Evolutionary conservation across 2,113 vertebrate genomes (phyloP).

Genomic region (Lethenteron reissneri): DNA sequence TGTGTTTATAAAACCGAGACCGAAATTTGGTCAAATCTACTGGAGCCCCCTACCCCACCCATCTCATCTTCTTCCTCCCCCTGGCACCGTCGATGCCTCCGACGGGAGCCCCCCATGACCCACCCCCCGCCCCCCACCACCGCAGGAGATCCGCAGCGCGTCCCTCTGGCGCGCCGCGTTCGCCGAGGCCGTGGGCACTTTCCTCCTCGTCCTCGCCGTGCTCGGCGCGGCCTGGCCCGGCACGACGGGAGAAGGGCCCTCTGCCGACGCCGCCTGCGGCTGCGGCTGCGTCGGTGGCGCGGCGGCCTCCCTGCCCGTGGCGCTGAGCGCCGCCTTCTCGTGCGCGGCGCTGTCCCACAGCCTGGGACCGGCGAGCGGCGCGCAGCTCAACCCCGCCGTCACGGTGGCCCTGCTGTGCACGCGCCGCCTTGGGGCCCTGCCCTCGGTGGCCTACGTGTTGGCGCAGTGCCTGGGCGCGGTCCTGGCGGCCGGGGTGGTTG

Average conservation of each 20-base stretch:
- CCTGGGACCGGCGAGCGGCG: slow-evolving; percentile 35
- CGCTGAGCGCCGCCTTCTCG: slow-evolving; percentile 28
- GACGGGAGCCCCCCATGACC: too few species aligned
- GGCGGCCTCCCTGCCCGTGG: slow-evolving; percentile 25
- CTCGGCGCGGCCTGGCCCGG: slow-evolving; percentile 32
- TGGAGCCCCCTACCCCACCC: too few species aligned
- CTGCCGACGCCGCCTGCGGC: too few species aligned
- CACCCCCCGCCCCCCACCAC: neutral
- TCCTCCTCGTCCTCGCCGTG: slow-evolving; percentile 34
- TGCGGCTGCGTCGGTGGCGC: slow-evolving; percentile 1
- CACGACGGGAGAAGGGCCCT: slow-evolving; percentile 9
- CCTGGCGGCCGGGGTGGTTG: slow-evolving; percentile 26
- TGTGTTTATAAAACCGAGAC: too few species aligned
- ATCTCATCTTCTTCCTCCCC: too few species aligned
- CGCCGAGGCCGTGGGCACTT: slow-evolving; percentile 27
- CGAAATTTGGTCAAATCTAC: too few species aligned
- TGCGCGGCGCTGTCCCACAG: slow-evolving; percentile 24
- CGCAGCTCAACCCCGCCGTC: slow-evolving; percentile 44
- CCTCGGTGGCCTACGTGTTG: slow-evolving; percentile 19
- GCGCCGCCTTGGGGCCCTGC: slow-evolving; percentile 26
- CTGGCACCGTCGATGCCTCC: too few species aligned
- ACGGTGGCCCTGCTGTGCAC: slow-evolving; percentile 38
- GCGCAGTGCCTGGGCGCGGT: slow-evolving; percentile 38
- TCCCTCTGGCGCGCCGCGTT: slow-evolving; percentile 33
- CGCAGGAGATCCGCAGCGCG: slow-evolving; percentile 27